Evolutionary conservation across 1,140 invertebrate genomes (phyloP).

Genomic region (Drosophila parabipectinata): DNA sequence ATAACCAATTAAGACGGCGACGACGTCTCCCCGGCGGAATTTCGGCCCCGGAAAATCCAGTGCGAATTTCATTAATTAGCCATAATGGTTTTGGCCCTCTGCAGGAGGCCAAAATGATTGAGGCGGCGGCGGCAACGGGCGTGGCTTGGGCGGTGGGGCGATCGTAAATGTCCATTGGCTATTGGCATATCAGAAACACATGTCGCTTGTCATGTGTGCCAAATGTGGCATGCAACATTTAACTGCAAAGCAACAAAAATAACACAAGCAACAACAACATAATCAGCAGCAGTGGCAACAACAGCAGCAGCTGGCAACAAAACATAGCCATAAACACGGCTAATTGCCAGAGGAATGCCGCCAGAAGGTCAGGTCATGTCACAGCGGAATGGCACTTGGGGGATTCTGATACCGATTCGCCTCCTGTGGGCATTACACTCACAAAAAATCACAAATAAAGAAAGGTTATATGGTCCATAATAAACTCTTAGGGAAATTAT

Average conservation of each 20-base stretch:
- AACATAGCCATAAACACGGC: conserved; percentile 65
- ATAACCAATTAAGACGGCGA: conserved; percentile 66
- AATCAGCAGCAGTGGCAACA: conserved; percentile 21
- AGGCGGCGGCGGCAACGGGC: not conserved
- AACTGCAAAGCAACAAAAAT: conserved; percentile 52
- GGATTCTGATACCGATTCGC: conserved; percentile 10
- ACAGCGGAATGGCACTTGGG: conserved; percentile 45
- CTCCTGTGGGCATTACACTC: conserved; percentile 8
- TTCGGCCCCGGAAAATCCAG: conserved; percentile 56
- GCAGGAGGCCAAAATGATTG: not conserved
- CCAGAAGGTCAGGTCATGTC: conserved; percentile 62
- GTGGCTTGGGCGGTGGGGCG: not conserved
- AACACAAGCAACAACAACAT: conserved; percentile 19
- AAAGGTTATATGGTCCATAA: not conserved
- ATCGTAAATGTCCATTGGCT: conserved; percentile 35
- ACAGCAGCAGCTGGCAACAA: conserved; percentile 20
- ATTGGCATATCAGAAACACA: conserved; percentile 77
- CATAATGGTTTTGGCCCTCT: conserved; percentile 50
- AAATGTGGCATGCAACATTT: conserved; percentile 82
- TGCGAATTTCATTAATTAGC: conserved; percentile 79
- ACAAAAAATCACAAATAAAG: not conserved
- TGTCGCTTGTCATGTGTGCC: conserved; percentile 76
- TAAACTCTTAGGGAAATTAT: not conserved
- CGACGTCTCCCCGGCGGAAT: conserved; percentile 2
- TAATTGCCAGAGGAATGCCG: conserved; percentile 73